Evolutionary conservation across 2,888 invertebrate species (phyloP).

Genomic region (Apamea crenata): DNA sequence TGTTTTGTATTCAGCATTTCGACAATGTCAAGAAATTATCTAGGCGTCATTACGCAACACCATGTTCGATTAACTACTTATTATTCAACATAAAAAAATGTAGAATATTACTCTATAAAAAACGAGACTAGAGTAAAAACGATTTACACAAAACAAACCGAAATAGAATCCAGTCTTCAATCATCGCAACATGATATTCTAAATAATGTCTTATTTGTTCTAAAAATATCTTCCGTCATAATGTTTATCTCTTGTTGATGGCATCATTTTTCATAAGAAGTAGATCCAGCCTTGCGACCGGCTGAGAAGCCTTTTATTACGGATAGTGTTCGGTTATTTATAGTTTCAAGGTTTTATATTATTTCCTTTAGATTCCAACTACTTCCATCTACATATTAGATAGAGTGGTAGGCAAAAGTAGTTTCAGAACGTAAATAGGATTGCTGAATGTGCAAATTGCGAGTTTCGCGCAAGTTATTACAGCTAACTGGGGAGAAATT

Average conservation of each 20-base stretch:
- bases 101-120: background rate
- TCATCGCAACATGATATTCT: slow-evolving; percentile 28
- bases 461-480: slow-evolving; percentile 39
- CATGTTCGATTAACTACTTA: background rate
- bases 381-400: slow-evolving; percentile 36
- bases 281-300: slow-evolving; percentile 68
- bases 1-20: slow-evolving; percentile 25
- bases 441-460: slow-evolving; percentile 22
- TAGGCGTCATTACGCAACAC: slow-evolving; percentile 3
- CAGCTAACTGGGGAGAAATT: slow-evolving; percentile 43
- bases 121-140: background rate
- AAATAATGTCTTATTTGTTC: slow-evolving; percentile 22
- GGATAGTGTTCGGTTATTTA: slow-evolving; percentile 67
- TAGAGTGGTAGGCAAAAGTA: slow-evolving; percentile 3
- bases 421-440: slow-evolving; percentile 30
- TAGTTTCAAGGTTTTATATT: slow-evolving; percentile 67
- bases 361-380: slow-evolving; percentile 40
- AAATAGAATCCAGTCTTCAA: slow-evolving; percentile 17
- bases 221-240: slow-evolving; percentile 17
- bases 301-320: slow-evolving; percentile 75
- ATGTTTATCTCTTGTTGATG: slow-evolving; percentile 43
- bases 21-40: slow-evolving; percentile 7
- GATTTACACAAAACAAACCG: background rate
- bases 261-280: slow-evolving; percentile 65
- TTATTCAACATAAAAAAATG: background rate